phyloP scores from a whole-genome alignment of 2,113 vertebrate genomes.

The Tinamus guttatus region DNA sequence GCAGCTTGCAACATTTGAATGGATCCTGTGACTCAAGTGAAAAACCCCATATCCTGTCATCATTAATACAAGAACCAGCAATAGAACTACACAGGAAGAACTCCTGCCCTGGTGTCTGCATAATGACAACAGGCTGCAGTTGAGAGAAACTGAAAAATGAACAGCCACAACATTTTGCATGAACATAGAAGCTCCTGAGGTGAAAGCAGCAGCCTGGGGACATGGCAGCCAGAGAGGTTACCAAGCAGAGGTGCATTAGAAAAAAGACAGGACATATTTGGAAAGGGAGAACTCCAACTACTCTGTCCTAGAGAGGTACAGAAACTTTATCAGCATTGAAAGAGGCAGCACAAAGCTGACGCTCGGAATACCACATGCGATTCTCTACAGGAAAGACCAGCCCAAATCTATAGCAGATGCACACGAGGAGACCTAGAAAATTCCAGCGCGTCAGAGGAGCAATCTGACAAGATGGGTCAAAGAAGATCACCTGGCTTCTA shows the following conservation, averaged over 20 bases:
- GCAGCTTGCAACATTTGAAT: fast-evolving
- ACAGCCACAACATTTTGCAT: background rate
- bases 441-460: background rate
- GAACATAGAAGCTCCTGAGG: fast-evolving
- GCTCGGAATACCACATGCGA: background rate
- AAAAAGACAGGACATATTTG: background rate
- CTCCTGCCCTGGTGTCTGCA: background rate
- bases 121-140: background rate
- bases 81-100: background rate
- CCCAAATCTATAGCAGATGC: background rate
- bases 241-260: fast-evolving
- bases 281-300: background rate
- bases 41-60: background rate
- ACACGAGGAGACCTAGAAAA: background rate
- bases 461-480: background rate
- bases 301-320: fast-evolving
- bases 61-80: background rate
- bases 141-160: background rate
- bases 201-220: background rate
- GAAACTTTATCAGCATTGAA: background rate
- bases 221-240: fast-evolving
- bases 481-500: background rate
- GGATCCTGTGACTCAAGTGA: background rate
- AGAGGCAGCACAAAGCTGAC: background rate
- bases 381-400: background rate